Evolutionary conservation across 2,888 invertebrate genomes (phyloP).

Genomic region (Cheilosia impressa): DNA sequence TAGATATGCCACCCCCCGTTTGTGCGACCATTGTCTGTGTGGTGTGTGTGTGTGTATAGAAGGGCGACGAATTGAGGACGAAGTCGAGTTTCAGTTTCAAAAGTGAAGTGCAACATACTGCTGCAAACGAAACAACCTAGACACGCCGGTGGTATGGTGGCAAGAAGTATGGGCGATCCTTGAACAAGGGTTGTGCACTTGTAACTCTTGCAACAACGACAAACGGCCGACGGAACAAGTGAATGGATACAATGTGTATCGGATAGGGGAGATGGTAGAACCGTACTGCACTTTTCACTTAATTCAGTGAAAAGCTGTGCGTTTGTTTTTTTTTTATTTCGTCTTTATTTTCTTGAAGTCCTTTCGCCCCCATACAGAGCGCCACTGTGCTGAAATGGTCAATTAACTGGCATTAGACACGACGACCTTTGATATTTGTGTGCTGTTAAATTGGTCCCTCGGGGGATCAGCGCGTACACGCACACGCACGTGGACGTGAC

Average conservation of each 20-base stretch:
- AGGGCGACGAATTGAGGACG: slow-evolving; percentile 1
- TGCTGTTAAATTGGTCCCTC: slow-evolving; percentile 38
- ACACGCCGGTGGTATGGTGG: slow-evolving; percentile 4
- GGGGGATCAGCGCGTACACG: slow-evolving; percentile 20
- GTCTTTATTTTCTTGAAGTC: neutral
- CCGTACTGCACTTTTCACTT: slow-evolving; percentile 71
- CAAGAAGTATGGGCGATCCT: slow-evolving; percentile 68
- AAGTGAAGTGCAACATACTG: slow-evolving; percentile 74
- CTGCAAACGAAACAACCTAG: slow-evolving; percentile 65
- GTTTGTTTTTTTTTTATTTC: slow-evolving; percentile 8
- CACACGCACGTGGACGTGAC: slow-evolving; percentile 54
- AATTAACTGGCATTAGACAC: slow-evolving; percentile 72
- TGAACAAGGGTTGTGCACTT: slow-evolving; percentile 74
- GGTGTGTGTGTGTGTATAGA: too few relatives aligned
- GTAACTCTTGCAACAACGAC: slow-evolving; percentile 68
- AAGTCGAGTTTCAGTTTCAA: slow-evolving; percentile 58
- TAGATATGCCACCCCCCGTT: slow-evolving; percentile 25
- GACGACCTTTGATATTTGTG: slow-evolving; percentile 67
- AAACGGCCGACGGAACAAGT: slow-evolving; percentile 68
- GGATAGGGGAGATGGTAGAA: slow-evolving; percentile 27
- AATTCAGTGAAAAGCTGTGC: slow-evolving; percentile 49
- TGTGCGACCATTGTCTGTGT: slow-evolving; percentile 25
- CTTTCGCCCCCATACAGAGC: neutral
- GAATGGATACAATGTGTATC: slow-evolving; percentile 35
- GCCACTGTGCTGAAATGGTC: slow-evolving; percentile 52